These are phyloP conservation scores for Masticophis lateralis DNA, from an alignment of 2,797 vertebrate genomes.

Conservation along the genomic window DNA sequence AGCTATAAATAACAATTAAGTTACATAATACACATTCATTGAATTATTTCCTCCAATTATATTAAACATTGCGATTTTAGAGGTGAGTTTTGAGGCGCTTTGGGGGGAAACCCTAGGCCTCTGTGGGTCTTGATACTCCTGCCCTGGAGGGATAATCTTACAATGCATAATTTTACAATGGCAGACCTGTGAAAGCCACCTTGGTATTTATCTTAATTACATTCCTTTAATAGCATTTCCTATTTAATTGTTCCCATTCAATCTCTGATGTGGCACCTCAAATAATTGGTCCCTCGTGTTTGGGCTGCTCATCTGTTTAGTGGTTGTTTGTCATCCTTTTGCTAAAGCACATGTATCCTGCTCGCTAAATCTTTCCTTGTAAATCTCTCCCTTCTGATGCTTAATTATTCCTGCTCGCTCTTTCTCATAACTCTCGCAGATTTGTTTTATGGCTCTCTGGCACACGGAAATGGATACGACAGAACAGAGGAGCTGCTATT, in stretches of 20 bases:
- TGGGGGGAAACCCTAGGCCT: not conserved
- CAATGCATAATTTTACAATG: not conserved
- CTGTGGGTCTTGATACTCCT: not conserved
- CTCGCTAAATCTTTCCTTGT: slow-evolving; percentile 22
- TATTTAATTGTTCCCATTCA: slow-evolving; percentile 24
- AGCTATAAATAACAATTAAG: not conserved
- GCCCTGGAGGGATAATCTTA: not conserved
- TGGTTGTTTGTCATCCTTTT: slow-evolving; percentile 21
- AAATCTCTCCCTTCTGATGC: slow-evolving; percentile 20
- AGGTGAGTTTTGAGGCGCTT: not conserved
- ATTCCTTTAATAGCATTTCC: slow-evolving; percentile 11
- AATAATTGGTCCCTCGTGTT: slow-evolving; percentile 14
- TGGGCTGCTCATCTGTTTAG: slow-evolving; percentile 5
- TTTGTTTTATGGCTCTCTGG: slow-evolving; percentile 22
- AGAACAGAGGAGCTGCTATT: not conserved
- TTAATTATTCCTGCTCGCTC: slow-evolving; percentile 30
- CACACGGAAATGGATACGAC: not conserved
- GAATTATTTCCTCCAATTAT: not conserved
- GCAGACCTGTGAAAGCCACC: not conserved
- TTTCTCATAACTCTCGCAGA: not conserved
- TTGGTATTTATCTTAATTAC: slow-evolving; percentile 25
- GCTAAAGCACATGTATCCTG: not conserved
- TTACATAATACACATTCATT: not conserved
- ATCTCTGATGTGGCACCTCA: slow-evolving; percentile 8
- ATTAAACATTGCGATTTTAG: not conserved